Conservation (phyloP, 2,797 vertebrate species). For the Pantherophis vulpinus region DNA sequence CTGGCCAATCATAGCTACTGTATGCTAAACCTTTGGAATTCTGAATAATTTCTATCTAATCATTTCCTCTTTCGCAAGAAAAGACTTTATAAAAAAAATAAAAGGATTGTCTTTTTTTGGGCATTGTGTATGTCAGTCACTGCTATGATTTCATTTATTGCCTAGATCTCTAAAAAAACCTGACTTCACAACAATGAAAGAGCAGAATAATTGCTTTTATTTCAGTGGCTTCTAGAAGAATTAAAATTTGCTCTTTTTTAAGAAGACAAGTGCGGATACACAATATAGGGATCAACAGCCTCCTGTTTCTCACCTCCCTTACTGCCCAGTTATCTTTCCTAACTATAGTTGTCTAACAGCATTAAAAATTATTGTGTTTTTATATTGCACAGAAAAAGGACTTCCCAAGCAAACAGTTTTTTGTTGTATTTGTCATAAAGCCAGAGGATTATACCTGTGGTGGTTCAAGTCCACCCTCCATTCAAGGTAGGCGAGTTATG, state of each 20-base stretch:
- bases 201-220: not conserved
- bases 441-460: slow-evolving; percentile 79
- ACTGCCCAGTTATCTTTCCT: not conserved
- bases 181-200: not conserved
- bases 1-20: not conserved
- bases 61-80: not conserved
- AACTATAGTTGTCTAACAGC: not conserved
- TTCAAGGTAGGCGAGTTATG: slow-evolving; percentile 64
- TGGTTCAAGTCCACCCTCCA: slow-evolving; percentile 69
- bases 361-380: not conserved
- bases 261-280: not conserved
- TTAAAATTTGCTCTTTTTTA: not conserved
- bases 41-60: not conserved
- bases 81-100: not conserved
- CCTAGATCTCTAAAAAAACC: not conserved
- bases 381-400: slow-evolving; percentile 72
- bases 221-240: not conserved
- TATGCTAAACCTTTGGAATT: not conserved
- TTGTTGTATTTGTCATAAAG: slow-evolving; percentile 78
- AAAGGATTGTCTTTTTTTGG: not conserved
- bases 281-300: not conserved
- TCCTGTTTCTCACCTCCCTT: not conserved
- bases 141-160: not conserved
- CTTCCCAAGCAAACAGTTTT: slow-evolving; percentile 75
- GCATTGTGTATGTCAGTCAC: not conserved